phyloP scores from a whole-genome alignment of 2,888 invertebrate genomes.

The Dryocosmus kuriphilus region DNA sequence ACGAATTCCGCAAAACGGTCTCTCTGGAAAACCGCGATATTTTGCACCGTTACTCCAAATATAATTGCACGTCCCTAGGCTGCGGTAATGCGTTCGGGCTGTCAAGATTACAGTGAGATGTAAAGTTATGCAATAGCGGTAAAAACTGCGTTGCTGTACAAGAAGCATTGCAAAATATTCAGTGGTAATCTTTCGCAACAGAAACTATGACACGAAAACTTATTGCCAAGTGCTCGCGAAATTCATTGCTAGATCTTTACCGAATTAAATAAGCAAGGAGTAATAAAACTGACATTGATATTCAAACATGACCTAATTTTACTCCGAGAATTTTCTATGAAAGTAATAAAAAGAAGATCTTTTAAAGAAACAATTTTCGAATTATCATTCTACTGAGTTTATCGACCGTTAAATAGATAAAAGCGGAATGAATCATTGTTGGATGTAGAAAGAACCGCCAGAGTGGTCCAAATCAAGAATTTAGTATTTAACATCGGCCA shows the following conservation, averaged over 20 bases:
- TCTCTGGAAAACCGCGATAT: conserved; percentile 33
- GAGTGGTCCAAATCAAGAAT: too few species aligned
- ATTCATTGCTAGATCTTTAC: background rate
- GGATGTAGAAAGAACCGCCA: too few species aligned
- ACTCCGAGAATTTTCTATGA: background rate
- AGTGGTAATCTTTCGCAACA: conserved; percentile 62
- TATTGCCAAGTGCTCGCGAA: conserved; percentile 24
- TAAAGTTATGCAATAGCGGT: conserved; percentile 61
- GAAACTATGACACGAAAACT: conserved; percentile 65
- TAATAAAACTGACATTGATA: background rate
- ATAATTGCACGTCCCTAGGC: conserved; percentile 56
- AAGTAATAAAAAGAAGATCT: background rate
- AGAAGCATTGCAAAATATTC: conserved; percentile 56
- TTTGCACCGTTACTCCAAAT: conserved; percentile 52
- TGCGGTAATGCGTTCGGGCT: conserved; percentile 50
- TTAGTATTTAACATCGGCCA: too few species aligned
- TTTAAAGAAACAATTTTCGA: background rate
- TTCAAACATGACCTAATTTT: background rate
- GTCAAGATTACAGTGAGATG: conserved; percentile 63
- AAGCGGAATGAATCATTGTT: too few species aligned
- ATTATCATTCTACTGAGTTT: background rate
- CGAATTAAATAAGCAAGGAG: background rate
- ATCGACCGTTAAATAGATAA: too few species aligned
- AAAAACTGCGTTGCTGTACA: conserved; percentile 2
- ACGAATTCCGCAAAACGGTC: conserved; percentile 39